A percentile compares a stretch with the other conserved stretches of the same genome.
phyloP scores from a whole-genome alignment of 2,888 invertebrate genomes.

The Notodonta ziczac region DNA sequence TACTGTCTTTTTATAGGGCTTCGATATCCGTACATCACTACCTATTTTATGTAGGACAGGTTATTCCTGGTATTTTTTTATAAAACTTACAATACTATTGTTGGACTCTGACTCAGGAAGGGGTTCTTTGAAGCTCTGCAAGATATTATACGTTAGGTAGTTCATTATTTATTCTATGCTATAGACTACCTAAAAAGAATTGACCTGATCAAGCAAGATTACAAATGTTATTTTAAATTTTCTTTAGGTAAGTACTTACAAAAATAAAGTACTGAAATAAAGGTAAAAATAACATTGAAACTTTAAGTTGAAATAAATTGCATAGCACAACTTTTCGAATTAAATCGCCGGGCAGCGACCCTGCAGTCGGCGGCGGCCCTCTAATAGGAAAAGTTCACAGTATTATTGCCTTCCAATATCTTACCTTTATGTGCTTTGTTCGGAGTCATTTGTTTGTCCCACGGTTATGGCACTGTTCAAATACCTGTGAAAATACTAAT shows the following conservation, averaged over 20 bases:
- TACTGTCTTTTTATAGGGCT: not conserved
- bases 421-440: conserved; percentile 11
- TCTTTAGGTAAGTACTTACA: not conserved
- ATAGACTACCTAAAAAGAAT: too few species aligned
- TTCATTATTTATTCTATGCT: too few species aligned
- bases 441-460: conserved; percentile 1
- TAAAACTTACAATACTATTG: too few species aligned
- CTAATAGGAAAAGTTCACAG: conserved; percentile 26
- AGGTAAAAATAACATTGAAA: conserved; percentile 10
- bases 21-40: too few species aligned
- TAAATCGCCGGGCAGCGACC: conserved; percentile 16
- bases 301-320: conserved; percentile 19
- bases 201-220: too few species aligned
- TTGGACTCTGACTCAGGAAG: too few species aligned
- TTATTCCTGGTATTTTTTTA: too few species aligned
- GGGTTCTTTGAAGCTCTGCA: too few species aligned
- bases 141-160: too few species aligned
- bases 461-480: not conserved
- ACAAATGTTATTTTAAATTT: not conserved
- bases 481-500: not conserved
- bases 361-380: conserved; percentile 13
- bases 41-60: too few species aligned
- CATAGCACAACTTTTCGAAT: conserved; percentile 26
- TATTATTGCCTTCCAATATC: conserved; percentile 22
- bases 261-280: not conserved